Evolutionary conservation across 1,140 invertebrate genomes (phyloP), one percentile per base, ranked within the genome.

Genomic region (Copidosoma floridanum): DNA sequence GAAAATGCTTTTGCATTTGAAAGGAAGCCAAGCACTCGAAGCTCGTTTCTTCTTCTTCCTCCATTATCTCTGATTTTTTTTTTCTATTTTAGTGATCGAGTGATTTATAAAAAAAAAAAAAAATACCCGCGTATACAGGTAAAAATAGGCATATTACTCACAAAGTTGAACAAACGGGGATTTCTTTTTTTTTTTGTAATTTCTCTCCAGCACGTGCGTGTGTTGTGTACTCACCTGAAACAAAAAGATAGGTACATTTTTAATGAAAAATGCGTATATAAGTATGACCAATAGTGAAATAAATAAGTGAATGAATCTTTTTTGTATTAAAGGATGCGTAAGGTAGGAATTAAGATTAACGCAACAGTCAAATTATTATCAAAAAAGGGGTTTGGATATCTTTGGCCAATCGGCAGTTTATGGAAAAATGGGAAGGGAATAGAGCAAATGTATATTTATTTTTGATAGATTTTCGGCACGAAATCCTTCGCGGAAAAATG

Each of bases 221-320:
- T n/a, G n/a, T n/a, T n/a, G n/a, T 61, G 60, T 62, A 71, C 72
- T 73, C 69, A 73, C 70, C 70, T 71, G 68, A 65, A 72, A 74
- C 68, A 72, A 64, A 65, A 68, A 66, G 59, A 63, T 21, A 65
- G 52, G 61, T 48, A 68, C 63, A 63, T 48, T 48, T 43, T 29
- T 55, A 35, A 43, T 55, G 52, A 61, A 61, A 61, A 61, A 55
- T 61, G 35, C 44, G n/a, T n/a, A n/a, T n/a, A n/a, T n/a, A n/a
- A n/a, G n/a, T n/a, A 61, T 8, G 11, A 18, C 18, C 11, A 32
- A n/a, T n/a, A n/a, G 47, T 20, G 4, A 44, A 61, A 56, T 40
- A 55, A 56, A 61, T 52, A 59, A 61, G 56, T 61, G n/a, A n/a
- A n/a, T n/a, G n/a, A n/a, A n/a, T n/a, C n/a, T n/a, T 55, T 61